Base-by-base conservation (phyloP, 1,140 invertebrate species). In the Scaptomyza hsui region DNA sequence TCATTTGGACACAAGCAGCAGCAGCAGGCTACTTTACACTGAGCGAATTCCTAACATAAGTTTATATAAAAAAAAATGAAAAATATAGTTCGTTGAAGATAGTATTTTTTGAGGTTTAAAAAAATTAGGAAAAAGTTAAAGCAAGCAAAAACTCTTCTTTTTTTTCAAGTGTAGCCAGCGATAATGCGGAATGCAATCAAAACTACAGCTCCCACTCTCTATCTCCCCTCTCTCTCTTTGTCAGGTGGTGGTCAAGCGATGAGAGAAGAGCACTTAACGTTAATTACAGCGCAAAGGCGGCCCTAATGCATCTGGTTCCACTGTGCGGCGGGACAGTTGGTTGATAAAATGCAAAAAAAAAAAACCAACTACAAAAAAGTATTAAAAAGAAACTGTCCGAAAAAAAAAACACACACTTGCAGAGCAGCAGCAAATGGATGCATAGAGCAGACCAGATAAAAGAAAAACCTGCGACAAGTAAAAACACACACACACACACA, bases 241-340 rank as follows among this genome's bases (percentile, higher is more conserved):
- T 10, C 55, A 49, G 44, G 19, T 59, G 61, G 29, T 71, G 61
- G 47, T 24, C 61, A 42, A 35, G 51, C 26, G 59, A 32, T 12
- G 51, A 24, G 53, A 45, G 61, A 78, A 63, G 60, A 63, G 75
- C 80, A 78, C 57, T 72, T 73, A 71, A 62, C 79, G 64, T 75
- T 82, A 82, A 82, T 83, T 75, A 72, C 78, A 62, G 53, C 41
- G 39, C 56, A 76, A 65, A 63, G 55, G 24, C 59, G 60, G 55
- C 70, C 74, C 62, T 82, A 82, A 82, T 85, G 80, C 65, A 61
- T 59, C 77, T 60, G 44, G 73, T 68, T 51, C 62, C 80, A 80
- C 81, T 67, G 69, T 67, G 76, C 75, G 15, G n/a, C 21, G 6
- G 12, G n/a, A n/a, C 42, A 19, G 48, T 47, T 29, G 60, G n/a